These are phyloP conservation scores for Ophiodon elongatus DNA, from an alignment of 2,113 vertebrate genomes.

Conservation along the genomic window DNA sequence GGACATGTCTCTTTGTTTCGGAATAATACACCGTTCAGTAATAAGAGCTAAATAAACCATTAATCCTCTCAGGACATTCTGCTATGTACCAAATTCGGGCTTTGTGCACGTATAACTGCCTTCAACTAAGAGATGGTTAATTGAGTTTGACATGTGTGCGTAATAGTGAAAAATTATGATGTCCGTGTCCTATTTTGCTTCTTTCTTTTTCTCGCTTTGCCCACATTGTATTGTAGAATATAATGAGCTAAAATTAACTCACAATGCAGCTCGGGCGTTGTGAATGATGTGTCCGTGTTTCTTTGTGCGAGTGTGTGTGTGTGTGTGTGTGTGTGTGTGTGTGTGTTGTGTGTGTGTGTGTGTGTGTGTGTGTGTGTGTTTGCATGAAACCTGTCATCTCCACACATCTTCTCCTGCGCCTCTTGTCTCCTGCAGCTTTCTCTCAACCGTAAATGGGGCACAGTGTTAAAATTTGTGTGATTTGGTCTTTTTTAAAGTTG, in stretches of 20 bases:
- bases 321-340: conserved; percentile 29
- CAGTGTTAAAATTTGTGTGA: conserved; percentile 1
- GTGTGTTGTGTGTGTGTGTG: conserved; percentile 35
- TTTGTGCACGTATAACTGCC: conserved; percentile 28
- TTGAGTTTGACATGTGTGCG: conserved; percentile 54
- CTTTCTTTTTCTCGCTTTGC: not conserved
- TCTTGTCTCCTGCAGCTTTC: conserved; percentile 21
- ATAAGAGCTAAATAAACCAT: conserved; percentile 70
- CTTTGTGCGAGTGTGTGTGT: conserved; percentile 49
- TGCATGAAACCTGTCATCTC: conserved; percentile 52
- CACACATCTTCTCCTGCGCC: conserved; percentile 15
- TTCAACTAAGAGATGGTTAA: conserved; percentile 61
- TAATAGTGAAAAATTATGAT: conserved; percentile 66
- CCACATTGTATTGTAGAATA: conserved; percentile 37
- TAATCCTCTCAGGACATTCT: conserved; percentile 46
- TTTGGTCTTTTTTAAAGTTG: not conserved
- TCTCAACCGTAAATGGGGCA: conserved; percentile 21
- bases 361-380: conserved; percentile 45
- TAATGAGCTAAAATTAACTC: conserved; percentile 66
- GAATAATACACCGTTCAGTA: conserved; percentile 45
- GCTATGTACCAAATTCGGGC: conserved; percentile 26
- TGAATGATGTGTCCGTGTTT: conserved; percentile 52
- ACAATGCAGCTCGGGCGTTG: conserved; percentile 24
- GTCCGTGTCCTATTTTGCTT: conserved; percentile 43
- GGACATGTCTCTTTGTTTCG: conserved; percentile 72